phyloP scores from a whole-genome alignment of 2,888 invertebrate genomes.

The Leptarthrus brevirostris region DNA sequence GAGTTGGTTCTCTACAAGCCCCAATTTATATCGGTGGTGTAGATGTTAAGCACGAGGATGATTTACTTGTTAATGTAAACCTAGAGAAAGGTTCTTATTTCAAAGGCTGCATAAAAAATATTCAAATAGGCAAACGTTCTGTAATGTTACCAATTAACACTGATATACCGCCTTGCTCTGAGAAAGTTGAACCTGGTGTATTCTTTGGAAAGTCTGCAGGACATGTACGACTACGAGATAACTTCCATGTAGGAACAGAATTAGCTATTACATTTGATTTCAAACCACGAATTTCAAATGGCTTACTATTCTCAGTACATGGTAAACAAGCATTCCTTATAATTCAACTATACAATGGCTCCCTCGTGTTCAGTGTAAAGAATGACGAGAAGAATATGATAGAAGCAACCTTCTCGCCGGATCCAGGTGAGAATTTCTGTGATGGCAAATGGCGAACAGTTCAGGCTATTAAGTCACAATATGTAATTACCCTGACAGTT shows the following conservation, averaged over 20 bases:
- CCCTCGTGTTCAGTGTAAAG: slow-evolving; percentile 82
- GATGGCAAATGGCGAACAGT: slow-evolving; percentile 95
- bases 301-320: slow-evolving; percentile 87
- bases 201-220: slow-evolving; percentile 87
- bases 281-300: slow-evolving; percentile 85
- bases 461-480: slow-evolving; percentile 87
- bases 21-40: slow-evolving; percentile 88
- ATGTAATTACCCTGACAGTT: slow-evolving; percentile 87
- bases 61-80: slow-evolving; percentile 64
- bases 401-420: slow-evolving; percentile 75
- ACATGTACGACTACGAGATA: slow-evolving; percentile 74
- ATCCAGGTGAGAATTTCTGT: slow-evolving; percentile 80
- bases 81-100: slow-evolving; percentile 71
- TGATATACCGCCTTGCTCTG: slow-evolving; percentile 82
- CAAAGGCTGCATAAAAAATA: slow-evolving; percentile 85
- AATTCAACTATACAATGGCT: slow-evolving; percentile 88
- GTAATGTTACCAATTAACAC: slow-evolving; percentile 73
- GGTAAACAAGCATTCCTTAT: slow-evolving; percentile 84
- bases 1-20: slow-evolving; percentile 72
- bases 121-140: slow-evolving; percentile 76
- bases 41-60: slow-evolving; percentile 65
- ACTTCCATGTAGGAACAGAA: slow-evolving; percentile 82
- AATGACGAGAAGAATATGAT: slow-evolving; percentile 83
- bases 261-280: slow-evolving; percentile 87
- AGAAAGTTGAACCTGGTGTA: slow-evolving; percentile 81